Conservation (phyloP, 2,797 vertebrate species). For the Pogonophryne albipinna region DNA sequence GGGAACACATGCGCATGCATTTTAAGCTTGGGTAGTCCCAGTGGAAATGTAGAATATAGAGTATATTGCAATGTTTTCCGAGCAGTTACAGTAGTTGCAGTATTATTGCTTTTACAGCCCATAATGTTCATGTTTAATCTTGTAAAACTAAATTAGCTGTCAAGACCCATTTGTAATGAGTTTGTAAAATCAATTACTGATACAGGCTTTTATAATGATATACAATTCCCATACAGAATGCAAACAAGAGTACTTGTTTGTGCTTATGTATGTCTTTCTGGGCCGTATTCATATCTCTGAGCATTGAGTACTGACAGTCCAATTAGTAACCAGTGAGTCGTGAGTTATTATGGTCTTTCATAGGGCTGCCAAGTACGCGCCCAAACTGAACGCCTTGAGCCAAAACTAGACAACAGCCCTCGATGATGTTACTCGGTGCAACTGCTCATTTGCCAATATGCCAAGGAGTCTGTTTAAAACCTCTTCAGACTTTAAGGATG, state of each 20-base stretch:
- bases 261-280: slow-evolving; percentile 63
- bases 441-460: slow-evolving; percentile 63
- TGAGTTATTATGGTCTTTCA: slow-evolving; percentile 77
- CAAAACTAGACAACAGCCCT: slow-evolving; percentile 69
- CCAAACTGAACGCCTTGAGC: slow-evolving; percentile 61
- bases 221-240: slow-evolving; percentile 62
- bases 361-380: slow-evolving; percentile 65
- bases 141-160: slow-evolving; percentile 73
- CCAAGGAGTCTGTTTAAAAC: slow-evolving; percentile 49
- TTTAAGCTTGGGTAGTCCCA: slow-evolving; percentile 17
- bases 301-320: slow-evolving; percentile 78
- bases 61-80: slow-evolving; percentile 30
- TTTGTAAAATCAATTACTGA: slow-evolving; percentile 76
- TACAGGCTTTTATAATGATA: slow-evolving; percentile 63
- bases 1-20: slow-evolving; percentile 16
- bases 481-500: slow-evolving; percentile 31
- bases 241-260: slow-evolving; percentile 49
- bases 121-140: slow-evolving; percentile 75
- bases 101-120: slow-evolving; percentile 60
- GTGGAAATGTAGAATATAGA: slow-evolving; percentile 31
- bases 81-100: slow-evolving; percentile 44
- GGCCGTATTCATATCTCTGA: slow-evolving; percentile 69
- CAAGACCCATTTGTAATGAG: slow-evolving; percentile 71
- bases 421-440: slow-evolving; percentile 59
- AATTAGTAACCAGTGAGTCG: slow-evolving; percentile 86